phyloP scores from a whole-genome alignment of 2,888 invertebrate genomes.

The Leptinotarsa haldemani region DNA sequence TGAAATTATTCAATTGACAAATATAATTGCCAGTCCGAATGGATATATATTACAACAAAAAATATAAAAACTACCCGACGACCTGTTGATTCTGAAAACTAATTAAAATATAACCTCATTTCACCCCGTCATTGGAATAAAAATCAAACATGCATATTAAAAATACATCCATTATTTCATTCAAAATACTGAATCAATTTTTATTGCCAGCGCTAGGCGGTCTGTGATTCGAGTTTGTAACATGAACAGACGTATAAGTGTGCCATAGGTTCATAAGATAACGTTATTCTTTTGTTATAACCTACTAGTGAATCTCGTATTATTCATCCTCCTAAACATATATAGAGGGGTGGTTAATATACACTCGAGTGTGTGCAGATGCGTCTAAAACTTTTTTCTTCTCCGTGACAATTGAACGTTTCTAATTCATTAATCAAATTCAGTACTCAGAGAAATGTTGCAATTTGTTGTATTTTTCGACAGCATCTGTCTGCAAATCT shows the following conservation, averaged over 20 bases:
- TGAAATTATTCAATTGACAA: slow-evolving; percentile 55
- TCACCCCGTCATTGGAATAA: slow-evolving; percentile 45
- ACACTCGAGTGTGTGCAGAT: slow-evolving; percentile 39
- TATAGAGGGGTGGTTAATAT: slow-evolving; percentile 32
- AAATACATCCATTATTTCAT: slow-evolving; percentile 45
- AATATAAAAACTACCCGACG: slow-evolving; percentile 46
- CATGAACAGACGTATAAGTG: slow-evolving; percentile 41
- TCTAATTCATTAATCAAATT: slow-evolving; percentile 24
- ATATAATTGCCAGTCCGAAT: slow-evolving; percentile 46
- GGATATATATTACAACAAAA: slow-evolving; percentile 45
- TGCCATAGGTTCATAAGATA: slow-evolving; percentile 48
- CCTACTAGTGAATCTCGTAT: slow-evolving; percentile 42
- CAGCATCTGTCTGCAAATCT: slow-evolving; percentile 43
- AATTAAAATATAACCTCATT: slow-evolving; percentile 55
- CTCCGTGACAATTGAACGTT: slow-evolving; percentile 28
- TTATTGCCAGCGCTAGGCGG: slow-evolving; percentile 4
- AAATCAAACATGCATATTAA: slow-evolving; percentile 48
- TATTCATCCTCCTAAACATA: slow-evolving; percentile 34
- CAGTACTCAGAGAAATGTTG: slow-evolving; percentile 28
- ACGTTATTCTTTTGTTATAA: slow-evolving; percentile 46
- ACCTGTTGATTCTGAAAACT: slow-evolving; percentile 56
- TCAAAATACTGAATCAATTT: slow-evolving; percentile 27
- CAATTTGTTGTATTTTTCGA: slow-evolving; percentile 38
- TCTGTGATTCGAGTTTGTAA: slow-evolving; percentile 20
- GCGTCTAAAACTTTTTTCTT: slow-evolving; percentile 30